phyloP scores from a whole-genome alignment of 1,140 invertebrate genomes.

The Alviniconcha marisindica region DNA sequence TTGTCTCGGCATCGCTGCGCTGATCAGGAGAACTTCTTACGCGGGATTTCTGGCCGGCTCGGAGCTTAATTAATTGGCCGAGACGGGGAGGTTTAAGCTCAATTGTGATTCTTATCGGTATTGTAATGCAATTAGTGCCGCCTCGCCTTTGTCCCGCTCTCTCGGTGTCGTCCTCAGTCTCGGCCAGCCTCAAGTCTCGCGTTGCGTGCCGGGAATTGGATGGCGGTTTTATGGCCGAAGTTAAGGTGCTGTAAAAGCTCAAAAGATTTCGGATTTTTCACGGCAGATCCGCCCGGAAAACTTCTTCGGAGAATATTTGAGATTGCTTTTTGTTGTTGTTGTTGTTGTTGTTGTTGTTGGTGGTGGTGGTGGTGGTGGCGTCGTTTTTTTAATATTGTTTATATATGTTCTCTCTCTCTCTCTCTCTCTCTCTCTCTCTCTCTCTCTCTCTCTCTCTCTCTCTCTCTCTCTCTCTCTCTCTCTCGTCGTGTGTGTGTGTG shows the following conservation, averaged over 20 bases:
- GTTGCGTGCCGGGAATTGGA: conserved; percentile 35
- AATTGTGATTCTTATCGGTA: conserved; percentile 36
- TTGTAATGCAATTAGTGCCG: conserved; percentile 36
- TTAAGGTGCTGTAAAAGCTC: conserved; percentile 22
- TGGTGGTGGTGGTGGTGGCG: too few species aligned
- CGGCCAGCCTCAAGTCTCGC: conserved; percentile 6
- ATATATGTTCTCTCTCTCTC: too few species aligned
- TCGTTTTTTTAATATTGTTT: too few species aligned
- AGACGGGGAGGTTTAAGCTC: conserved; percentile 27
- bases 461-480: too few species aligned
- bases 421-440: neutral
- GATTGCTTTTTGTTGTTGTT: too few species aligned
- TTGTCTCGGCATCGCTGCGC: neutral
- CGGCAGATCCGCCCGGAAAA: conserved; percentile 3
- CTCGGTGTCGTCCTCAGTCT: neutral
- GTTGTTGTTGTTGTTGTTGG: too few species aligned
- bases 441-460: neutral
- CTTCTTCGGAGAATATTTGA: neutral
- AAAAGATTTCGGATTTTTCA: conserved; percentile 24
- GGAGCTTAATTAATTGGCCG: conserved; percentile 38
- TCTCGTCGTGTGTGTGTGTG: neutral
- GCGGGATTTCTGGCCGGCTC: conserved; percentile 16
- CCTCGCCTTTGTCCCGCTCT: conserved; percentile 23
- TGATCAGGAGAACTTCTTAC: conserved; percentile 39
- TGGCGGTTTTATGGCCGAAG: neutral